phyloP scores from a whole-genome alignment of 2,888 invertebrate species.

The Gari tellinella region DNA sequence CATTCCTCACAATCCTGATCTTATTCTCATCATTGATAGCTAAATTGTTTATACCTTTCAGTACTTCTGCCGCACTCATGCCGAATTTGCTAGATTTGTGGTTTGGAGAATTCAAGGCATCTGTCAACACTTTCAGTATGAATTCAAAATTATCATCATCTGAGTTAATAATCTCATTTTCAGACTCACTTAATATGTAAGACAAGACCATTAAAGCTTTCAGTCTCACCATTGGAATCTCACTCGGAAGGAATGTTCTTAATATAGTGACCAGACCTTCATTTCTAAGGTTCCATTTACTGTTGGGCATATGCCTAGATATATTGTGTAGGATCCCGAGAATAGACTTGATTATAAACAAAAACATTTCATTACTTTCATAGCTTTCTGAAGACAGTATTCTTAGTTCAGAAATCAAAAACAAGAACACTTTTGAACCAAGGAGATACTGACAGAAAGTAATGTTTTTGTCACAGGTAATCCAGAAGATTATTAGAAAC shows the following conservation, averaged over 20 bases:
- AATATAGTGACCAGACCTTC: constrained; percentile 67
- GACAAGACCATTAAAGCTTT: constrained; percentile 80
- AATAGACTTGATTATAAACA: constrained; percentile 47
- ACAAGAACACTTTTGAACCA: constrained; percentile 39
- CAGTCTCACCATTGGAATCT: constrained; percentile 72
- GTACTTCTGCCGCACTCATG: constrained; percentile 79
- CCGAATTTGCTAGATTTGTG: constrained; percentile 79
- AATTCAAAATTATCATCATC: constrained; percentile 76
- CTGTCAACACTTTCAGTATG: constrained; percentile 76
- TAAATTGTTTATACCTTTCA: constrained; percentile 77
- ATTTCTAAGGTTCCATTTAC: constrained; percentile 66
- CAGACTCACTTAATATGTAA: constrained; percentile 79
- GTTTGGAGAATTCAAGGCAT: constrained; percentile 73
- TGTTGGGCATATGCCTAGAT: constrained; percentile 73
- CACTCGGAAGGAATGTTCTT: constrained; percentile 45
- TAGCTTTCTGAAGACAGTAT: constrained; percentile 18
- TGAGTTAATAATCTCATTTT: constrained; percentile 76
- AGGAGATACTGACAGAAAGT: constrained; percentile 73
- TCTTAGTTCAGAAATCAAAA: constrained; percentile 34
- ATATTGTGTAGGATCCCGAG: constrained; percentile 81
- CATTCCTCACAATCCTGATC: constrained; percentile 71
- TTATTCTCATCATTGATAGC: constrained; percentile 79
- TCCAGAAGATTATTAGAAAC: constrained; percentile 76
- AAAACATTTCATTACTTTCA: constrained; percentile 18
- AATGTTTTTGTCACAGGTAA: constrained; percentile 73